phyloP scores from a whole-genome alignment of 2,888 invertebrate species.

The Cheilosia soror region DNA sequence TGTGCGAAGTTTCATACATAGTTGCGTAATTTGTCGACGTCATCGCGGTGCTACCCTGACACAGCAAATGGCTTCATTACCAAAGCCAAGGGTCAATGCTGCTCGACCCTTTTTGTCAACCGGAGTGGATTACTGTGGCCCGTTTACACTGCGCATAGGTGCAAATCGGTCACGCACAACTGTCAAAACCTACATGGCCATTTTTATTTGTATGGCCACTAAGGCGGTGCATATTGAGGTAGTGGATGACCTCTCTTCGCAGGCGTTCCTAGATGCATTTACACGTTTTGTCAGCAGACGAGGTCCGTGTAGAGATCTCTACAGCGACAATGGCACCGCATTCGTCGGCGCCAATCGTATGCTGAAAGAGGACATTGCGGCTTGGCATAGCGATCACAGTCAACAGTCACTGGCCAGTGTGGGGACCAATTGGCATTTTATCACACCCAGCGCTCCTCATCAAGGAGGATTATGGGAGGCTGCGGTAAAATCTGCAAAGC shows the following conservation, averaged over 20 bases:
- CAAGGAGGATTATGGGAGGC: constrained; percentile 16
- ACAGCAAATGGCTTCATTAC: constrained; percentile 36
- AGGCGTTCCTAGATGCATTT: neutral
- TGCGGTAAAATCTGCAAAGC: too few relatives aligned
- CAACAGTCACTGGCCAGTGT: constrained; percentile 2
- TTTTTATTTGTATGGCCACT: constrained; percentile 20
- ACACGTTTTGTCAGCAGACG: constrained; percentile 9
- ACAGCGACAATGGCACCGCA: neutral
- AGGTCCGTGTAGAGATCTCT: constrained; percentile 17
- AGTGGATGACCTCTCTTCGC: neutral
- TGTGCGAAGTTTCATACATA: neutral
- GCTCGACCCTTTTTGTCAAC: neutral
- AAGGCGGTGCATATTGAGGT: neutral
- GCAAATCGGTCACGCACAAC: neutral
- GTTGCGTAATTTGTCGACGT: neutral
- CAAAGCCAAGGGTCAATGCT: neutral
- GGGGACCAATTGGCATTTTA: neutral
- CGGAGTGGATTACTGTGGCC: neutral
- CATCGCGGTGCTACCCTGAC: neutral
- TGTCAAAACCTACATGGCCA: too few relatives aligned
- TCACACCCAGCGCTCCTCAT: constrained; percentile 23
- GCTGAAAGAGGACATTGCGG: neutral
- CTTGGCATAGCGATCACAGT: neutral
- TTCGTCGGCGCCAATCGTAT: neutral
- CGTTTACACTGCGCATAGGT: constrained; percentile 14